Base-by-base conservation (phyloP, 2,888 invertebrate genomes). In the Cynaeus angustus region DNA sequence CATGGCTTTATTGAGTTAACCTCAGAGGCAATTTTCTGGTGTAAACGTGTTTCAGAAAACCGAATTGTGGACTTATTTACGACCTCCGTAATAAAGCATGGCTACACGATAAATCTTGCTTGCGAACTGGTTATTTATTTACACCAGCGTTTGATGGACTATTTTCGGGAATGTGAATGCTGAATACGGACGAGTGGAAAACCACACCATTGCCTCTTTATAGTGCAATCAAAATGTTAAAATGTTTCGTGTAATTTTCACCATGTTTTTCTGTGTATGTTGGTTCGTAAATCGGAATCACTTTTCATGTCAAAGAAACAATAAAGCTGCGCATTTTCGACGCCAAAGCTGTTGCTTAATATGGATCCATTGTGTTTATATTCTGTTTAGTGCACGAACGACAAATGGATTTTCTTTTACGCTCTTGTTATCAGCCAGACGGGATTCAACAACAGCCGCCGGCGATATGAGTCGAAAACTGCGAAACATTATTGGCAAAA, bases 111-210 rank as follows among this genome's bases (percentile, higher is more conserved):
- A 72, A 72, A 72, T 72, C 71, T 72, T 66, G 33, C 61, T 53
- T n/a, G 53, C 64, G 53, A 67, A 64, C 59, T 69, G 66, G 71
- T 72, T 72, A 72, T 72, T 72, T 72, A 72, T 72, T 72, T 69
- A 66, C 67, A 66, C 50, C 55, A 65, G 43, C 66, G 56, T 73
- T 73, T 73, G 73, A 73, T 73, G 66, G 73, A 71, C 73, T 69
- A 71, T 73, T 70, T 72, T 69, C 67, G 58, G 46, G 53, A 58
- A 64, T 68, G 62, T 53, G 68, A 68, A 68, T 43, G 46, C 48
- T 55, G 53, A 59, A 68, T 56, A 53, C 50, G 46, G 65, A 41
- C 64, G 65, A 72, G 33, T 65, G 48, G 59, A 50, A 72, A 62
- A 64, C 43, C 59, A 38, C 46, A 53, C 30, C 48, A 62, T 66